A percentile compares a stretch with the other conserved stretches of the same genome.
phyloP scores from a whole-genome alignment of 2,888 invertebrate species.

The Drosophila nr. fundita region DNA sequence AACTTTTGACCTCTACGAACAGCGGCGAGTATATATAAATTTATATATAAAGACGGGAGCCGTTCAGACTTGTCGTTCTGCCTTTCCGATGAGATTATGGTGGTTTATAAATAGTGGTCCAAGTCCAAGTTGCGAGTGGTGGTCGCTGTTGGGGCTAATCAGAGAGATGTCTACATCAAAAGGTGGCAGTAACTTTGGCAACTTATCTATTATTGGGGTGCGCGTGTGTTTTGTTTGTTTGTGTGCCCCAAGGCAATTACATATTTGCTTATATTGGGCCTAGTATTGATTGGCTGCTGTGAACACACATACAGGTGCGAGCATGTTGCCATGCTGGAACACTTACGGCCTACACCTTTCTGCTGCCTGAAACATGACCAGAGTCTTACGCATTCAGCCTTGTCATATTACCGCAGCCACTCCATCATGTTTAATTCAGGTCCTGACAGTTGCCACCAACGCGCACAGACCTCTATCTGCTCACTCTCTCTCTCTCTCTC shows the following conservation, averaged over 20 bases:
- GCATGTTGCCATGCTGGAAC: slow-evolving; percentile 13
- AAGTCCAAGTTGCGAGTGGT: slow-evolving; percentile 2
- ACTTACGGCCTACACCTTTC: slow-evolving; percentile 20
- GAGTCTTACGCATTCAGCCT: slow-evolving; percentile 23
- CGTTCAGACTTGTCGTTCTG: background rate
- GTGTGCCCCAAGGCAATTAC: slow-evolving; percentile 13
- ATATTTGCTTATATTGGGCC: slow-evolving; percentile 26
- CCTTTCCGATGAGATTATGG: background rate
- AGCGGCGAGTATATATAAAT: background rate
- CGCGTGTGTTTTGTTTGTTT: slow-evolving; percentile 10
- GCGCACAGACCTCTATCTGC: background rate
- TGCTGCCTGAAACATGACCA: slow-evolving; percentile 21
- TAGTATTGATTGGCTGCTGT: slow-evolving; percentile 41
- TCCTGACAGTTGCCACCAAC: slow-evolving; percentile 33
- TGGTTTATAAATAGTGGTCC: slow-evolving; percentile 24
- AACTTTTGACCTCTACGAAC: slow-evolving; percentile 36
- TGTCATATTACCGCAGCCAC: slow-evolving; percentile 75
- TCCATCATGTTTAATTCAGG: slow-evolving; percentile 70
- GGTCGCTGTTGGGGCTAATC: slow-evolving; percentile 3
- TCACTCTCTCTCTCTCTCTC: background rate
- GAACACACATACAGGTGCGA: slow-evolving; percentile 26
- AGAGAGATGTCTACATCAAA: slow-evolving; percentile 8
- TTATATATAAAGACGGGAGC: background rate
- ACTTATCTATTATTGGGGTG: slow-evolving; percentile 13
- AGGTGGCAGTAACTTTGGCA: background rate